These are phyloP conservation scores for Octonoba sinensis DNA, from an alignment of 2,888 invertebrate species.

Conservation along the genomic window DNA sequence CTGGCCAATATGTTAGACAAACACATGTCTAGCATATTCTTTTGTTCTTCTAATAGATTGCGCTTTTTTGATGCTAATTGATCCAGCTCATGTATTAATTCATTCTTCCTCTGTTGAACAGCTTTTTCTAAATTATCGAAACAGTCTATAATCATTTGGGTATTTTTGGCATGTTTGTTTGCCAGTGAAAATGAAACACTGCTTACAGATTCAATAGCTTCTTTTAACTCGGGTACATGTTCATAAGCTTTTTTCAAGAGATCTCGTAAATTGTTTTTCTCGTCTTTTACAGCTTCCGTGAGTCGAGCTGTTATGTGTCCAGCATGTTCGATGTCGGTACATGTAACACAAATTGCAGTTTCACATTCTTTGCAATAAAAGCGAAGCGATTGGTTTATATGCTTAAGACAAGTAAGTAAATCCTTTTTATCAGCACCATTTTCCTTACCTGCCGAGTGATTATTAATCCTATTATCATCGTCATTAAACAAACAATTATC, in stretches of 20 bases:
- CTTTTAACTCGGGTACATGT: constrained; percentile 70
- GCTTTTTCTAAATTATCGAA: constrained; percentile 70
- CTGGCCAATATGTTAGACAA: constrained; percentile 72
- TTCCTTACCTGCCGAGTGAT: constrained; percentile 33
- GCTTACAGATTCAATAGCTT: constrained; percentile 69
- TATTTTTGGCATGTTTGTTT: constrained; percentile 68
- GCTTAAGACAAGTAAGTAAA: constrained; percentile 51
- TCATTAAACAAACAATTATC: constrained; percentile 45
- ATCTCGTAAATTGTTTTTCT: constrained; percentile 68
- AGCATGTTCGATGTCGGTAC: constrained; percentile 73
- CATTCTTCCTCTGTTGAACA: constrained; percentile 70
- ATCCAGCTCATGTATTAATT: constrained; percentile 70
- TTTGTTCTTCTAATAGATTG: constrained; percentile 70
- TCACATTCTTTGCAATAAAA: constrained; percentile 74
- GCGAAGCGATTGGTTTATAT: constrained; percentile 64
- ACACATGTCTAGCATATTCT: constrained; percentile 70
- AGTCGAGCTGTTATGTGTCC: constrained; percentile 72
- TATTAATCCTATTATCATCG: constrained; percentile 29
- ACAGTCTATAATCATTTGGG: constrained; percentile 69
- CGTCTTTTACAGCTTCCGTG: constrained; percentile 72
- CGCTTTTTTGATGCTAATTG: constrained; percentile 70
- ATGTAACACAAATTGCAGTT: constrained; percentile 73
- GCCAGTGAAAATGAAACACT: constrained; percentile 68
- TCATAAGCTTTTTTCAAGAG: constrained; percentile 70
- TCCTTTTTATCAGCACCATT: constrained; percentile 25